Evolutionary conservation across 2,797 vertebrate species (phyloP), one percentile per base, ranked within the genome.

Genomic region (Tenualosa ilisha): DNA sequence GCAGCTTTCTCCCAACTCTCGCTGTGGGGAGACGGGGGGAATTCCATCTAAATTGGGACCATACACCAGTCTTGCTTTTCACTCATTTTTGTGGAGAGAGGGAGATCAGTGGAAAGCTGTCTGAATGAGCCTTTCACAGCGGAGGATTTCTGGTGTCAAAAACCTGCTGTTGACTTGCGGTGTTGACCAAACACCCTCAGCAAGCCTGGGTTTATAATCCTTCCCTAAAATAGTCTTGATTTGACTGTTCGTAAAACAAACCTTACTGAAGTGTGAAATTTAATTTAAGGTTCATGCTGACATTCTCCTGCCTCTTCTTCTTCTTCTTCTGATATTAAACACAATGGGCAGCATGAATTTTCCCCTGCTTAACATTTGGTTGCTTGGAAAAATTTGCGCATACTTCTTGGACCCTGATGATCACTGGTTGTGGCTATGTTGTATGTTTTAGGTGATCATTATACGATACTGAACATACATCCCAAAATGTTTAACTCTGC

Each of bases 21-120:
- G 1, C 68, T 40, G 31, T 65, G 91, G 68, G 86, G 88, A 92
- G 91, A 91, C 87, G 83, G 65, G 81, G 31, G 89, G 84, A 92
- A 95, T 94, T 94, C 90, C 91, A 89, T 75, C 90, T 88, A 92
- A 94, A 95, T 93, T 87, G 92, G 92, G 85, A 92, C 89, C 92
- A 93, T 84, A 75, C 68, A 40, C 37, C 68, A 93, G 89, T 93
- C 40, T 2, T 89, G 89, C 91, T 89, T 83, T 85, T 86, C 88
- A 84, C 88, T 90, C 89, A 84, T 86, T 91, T 88, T 81, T 91
- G 61, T 89, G 89, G 89, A 91, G 85, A 88, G 68, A 81, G 79
- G 49, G 43, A 82, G 31, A 46, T 59, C 75, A 81, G 81, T 81
- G 65, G 65, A 75, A 75, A 75, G 37, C 68, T 43, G 68, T 75